Evolutionary conservation across 2,797 vertebrate genomes (phyloP).

Genomic region (Ataeniobius toweri): DNA sequence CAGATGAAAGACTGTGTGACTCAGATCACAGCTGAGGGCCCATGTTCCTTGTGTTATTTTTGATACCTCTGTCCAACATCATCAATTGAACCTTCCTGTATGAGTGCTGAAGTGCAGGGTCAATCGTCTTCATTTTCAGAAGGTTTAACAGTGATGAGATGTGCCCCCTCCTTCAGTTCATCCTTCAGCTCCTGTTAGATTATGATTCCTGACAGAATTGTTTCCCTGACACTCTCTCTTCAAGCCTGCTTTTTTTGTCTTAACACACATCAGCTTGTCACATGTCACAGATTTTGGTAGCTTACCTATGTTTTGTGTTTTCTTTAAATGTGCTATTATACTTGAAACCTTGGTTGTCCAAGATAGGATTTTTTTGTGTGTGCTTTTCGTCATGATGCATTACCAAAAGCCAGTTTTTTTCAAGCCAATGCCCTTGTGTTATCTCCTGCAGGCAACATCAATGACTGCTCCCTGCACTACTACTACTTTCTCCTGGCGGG

Average conservation of each 20-base stretch:
- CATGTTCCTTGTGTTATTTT: constrained; percentile 39
- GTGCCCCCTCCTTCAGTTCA: constrained; percentile 2
- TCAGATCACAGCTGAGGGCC: constrained; percentile 50
- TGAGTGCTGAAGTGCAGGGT: constrained; percentile 44
- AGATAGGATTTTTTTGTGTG: constrained; percentile 37
- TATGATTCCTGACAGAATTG: constrained; percentile 52
- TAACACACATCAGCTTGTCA: constrained; percentile 33
- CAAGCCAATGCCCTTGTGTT: constrained; percentile 15
- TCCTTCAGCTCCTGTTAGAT: constrained; percentile 30
- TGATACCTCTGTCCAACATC: constrained; percentile 46
- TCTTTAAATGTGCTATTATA: constrained; percentile 30
- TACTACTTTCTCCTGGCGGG: constrained; percentile 97
- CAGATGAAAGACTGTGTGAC: constrained; percentile 56
- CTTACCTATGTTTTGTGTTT: constrained; percentile 51
- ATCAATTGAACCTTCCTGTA: constrained; percentile 34
- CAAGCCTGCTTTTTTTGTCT: constrained; percentile 43
- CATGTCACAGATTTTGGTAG: constrained; percentile 32
- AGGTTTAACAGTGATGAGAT: constrained; percentile 38
- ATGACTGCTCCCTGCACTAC: constrained; percentile 92
- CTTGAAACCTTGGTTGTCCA: constrained; percentile 35
- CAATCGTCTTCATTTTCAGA: constrained; percentile 52
- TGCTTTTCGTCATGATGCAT: background rate
- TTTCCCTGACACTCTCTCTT: constrained; percentile 44
- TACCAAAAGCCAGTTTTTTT: constrained; percentile 9
- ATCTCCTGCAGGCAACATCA: constrained; percentile 89